Evolutionary conservation across 2,113 vertebrate genomes (phyloP).

Genomic region (Triplophysa rosa): DNA sequence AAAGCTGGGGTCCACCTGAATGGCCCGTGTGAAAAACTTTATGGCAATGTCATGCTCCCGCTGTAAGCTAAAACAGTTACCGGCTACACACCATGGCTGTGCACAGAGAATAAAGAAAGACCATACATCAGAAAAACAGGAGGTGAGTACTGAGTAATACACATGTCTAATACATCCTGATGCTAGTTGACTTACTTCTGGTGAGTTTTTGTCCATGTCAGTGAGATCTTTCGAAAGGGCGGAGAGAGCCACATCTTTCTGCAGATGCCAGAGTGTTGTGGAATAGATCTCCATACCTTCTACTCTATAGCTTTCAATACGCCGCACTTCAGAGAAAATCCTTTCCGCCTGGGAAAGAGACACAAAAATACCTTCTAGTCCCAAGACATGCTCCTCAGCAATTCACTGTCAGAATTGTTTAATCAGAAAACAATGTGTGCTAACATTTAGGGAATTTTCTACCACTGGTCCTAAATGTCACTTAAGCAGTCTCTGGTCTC

Average conservation of each 20-base stretch:
- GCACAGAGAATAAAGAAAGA: not conserved
- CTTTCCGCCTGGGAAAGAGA: constrained; percentile 84
- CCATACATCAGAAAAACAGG: not conserved
- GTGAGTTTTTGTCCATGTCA: constrained; percentile 98
- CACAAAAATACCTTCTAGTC: not conserved
- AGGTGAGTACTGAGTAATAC: not conserved
- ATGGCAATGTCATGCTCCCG: constrained; percentile 97
- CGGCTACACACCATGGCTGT: constrained; percentile 97
- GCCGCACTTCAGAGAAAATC: constrained; percentile 92
- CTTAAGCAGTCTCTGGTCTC: not conserved
- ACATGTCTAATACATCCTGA: not conserved
- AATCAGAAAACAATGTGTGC: too few species aligned
- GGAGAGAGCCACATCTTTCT: constrained; percentile 95
- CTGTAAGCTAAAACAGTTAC: constrained; percentile 98
- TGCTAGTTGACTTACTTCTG: constrained; percentile 79
- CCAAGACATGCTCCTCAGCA: not conserved
- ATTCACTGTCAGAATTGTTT: not conserved
- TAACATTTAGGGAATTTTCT: too few species aligned
- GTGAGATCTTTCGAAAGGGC: constrained; percentile 97
- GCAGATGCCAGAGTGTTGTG: constrained; percentile 96
- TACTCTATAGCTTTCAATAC: constrained; percentile 92
- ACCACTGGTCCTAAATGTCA: too few species aligned
- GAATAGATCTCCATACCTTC: constrained; percentile 99
- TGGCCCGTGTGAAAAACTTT: constrained; percentile 98
- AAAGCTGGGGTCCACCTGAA: constrained; percentile 96